Percentiles rank a stretch among this genome's conserved stretches.
Conservation (phyloP, 2,888 invertebrate genomes). For the Heliothis peltigera region DNA sequence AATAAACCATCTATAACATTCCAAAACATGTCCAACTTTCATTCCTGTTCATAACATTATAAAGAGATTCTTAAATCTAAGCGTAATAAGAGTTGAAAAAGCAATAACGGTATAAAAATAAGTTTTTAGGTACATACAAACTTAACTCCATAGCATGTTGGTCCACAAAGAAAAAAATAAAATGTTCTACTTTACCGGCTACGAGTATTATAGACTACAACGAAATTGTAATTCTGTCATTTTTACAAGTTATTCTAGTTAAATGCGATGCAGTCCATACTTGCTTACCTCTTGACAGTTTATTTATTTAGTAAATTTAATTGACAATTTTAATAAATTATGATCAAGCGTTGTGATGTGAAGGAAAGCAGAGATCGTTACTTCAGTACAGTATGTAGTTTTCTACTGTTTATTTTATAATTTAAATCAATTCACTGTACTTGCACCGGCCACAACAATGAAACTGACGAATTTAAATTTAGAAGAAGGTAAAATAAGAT, state of each 20-base stretch:
- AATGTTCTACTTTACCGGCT: conserved; percentile 54
- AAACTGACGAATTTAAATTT: not conserved
- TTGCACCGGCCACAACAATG: conserved; percentile 28
- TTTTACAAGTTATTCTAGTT: conserved; percentile 56
- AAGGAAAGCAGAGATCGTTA: conserved; percentile 26
- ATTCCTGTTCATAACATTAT: conserved; percentile 59
- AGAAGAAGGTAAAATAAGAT: not conserved
- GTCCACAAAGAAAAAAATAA: conserved; percentile 69
- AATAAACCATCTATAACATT: conserved; percentile 53
- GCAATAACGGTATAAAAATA: conserved; percentile 73
- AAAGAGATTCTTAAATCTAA: conserved; percentile 66
- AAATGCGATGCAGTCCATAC: conserved; percentile 59
- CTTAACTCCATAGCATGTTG: conserved; percentile 67
- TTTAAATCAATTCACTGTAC: conserved; percentile 37
- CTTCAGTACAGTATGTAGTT: conserved; percentile 26
- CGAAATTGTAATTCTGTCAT: conserved; percentile 35
- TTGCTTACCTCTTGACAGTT: conserved; percentile 45
- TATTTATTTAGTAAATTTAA: conserved; percentile 52
- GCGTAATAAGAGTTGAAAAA: conserved; percentile 66
- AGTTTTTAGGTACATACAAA: conserved; percentile 66
- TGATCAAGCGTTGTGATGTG: conserved; percentile 37
- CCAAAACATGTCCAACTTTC: conserved; percentile 50
- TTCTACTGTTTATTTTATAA: conserved; percentile 8
- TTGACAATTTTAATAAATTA: conserved; percentile 59
- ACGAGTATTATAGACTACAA: conserved; percentile 48